These are phyloP conservation scores for Drosophila antonietae DNA, from an alignment of 2,888 invertebrate genomes.

Conservation along the genomic window DNA sequence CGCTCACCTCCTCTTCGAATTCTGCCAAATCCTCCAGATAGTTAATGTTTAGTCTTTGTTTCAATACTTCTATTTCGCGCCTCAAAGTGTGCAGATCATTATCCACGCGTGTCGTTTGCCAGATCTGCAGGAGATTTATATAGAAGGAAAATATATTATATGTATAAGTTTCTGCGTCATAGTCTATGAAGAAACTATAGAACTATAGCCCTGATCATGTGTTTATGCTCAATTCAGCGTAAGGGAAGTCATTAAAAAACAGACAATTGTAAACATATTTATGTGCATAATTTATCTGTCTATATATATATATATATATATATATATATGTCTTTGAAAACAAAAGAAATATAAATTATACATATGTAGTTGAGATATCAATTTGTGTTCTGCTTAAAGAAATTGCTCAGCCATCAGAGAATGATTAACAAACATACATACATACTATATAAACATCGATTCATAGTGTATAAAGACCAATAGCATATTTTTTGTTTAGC, in stretches of 20 bases:
- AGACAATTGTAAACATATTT: conserved; percentile 34
- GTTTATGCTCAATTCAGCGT: conserved; percentile 42
- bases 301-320: background rate
- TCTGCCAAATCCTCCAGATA: conserved; percentile 83
- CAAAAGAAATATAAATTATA: background rate
- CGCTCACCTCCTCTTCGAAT: conserved; percentile 82
- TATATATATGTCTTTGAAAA: background rate
- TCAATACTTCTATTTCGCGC: conserved; percentile 78
- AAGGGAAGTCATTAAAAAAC: conserved; percentile 39
- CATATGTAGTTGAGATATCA: background rate
- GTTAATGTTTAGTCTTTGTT: conserved; percentile 81
- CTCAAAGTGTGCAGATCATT: conserved; percentile 78
- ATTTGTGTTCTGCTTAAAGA: background rate
- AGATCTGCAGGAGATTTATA: conserved; percentile 69
- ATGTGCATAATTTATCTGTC: background rate
- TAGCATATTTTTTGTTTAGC: conserved; percentile 1
- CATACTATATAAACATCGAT: background rate
- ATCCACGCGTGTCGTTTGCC: conserved; percentile 81
- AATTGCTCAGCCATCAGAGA: background rate
- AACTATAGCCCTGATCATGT: conserved; percentile 41
- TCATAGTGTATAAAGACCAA: background rate
- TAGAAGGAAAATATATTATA: background rate
- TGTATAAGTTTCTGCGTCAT: conserved; percentile 33
- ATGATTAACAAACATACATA: background rate
- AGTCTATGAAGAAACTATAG: conserved; percentile 11